Evolutionary conservation across 2,797 vertebrate genomes (phyloP), one percentile per base, ranked within the genome.

Genomic region (Pitangus sulphuratus): DNA sequence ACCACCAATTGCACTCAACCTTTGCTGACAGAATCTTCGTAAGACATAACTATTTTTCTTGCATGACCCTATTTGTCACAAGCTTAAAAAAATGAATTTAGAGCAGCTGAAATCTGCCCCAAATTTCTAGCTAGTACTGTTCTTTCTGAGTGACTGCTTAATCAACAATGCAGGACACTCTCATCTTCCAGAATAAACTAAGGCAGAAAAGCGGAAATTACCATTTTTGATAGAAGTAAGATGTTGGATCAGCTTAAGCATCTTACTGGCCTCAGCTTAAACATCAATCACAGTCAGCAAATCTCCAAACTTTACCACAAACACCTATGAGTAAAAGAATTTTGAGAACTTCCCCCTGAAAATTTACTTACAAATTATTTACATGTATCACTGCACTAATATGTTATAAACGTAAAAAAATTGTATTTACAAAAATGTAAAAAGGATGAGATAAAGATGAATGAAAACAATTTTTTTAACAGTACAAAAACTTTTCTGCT

Each of bases 341-440:
- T 7, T 1, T 48, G 6, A 65, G 8, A 8, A 69, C 6, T 18
- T 10, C 5, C 14, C 15, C 12, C 8, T 2, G 2, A 35, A 31
- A 14, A 51, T 31, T 56, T 40, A 31, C 19, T 64, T 71, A 15
- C 15, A 8, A 17, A 12, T 25, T 44, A 12, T 37, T 82, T 62
- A 54, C 3, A 21, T 16, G 3, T 19, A 56, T 7, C 50, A 51
- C 50, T 64, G 5, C 54, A 68, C 3, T 12, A 40, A 12, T 15
- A 51, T n/a, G 22, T 28, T 61, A 39, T 40, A 40, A 40, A 40
- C 14, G 15, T 40, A 40, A 40, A 40, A 40, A 40, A 40, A 40
- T 40, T 40, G 14, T 40, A 40, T 40, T 40, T 40, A 40, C 0
- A 56, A 8, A 71, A n/a, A 61, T 7, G 11, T 20, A 0, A 22